A percentile compares a stretch with the other conserved stretches of the same genome.
These are phyloP conservation scores for Verasper variegatus DNA, from an alignment of 2,113 vertebrate genomes.

Conservation along the genomic window DNA sequence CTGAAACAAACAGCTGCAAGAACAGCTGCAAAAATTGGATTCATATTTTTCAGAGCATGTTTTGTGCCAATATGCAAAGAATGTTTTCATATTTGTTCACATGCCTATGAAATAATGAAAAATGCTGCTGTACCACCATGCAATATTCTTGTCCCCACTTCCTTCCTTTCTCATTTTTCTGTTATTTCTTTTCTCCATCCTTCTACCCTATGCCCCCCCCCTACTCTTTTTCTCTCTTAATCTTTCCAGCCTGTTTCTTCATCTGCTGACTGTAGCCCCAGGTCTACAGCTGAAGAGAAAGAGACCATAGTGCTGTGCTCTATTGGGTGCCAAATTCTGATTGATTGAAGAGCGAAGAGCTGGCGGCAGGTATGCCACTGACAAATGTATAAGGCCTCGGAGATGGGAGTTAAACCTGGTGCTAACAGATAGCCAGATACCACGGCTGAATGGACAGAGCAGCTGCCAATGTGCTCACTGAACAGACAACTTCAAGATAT, in stretches of 20 bases:
- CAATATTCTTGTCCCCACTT: neutral
- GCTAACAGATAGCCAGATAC: slow-evolving; percentile 52
- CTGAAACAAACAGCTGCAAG: neutral
- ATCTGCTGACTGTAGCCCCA: slow-evolving; percentile 18
- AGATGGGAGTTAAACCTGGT: slow-evolving; percentile 44
- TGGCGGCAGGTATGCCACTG: slow-evolving; percentile 54
- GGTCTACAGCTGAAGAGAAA: slow-evolving; percentile 37
- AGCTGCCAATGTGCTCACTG: slow-evolving; percentile 19
- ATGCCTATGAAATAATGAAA: neutral
- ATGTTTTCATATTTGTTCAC: neutral
- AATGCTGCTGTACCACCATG: neutral
- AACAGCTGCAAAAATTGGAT: neutral
- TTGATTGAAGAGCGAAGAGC: slow-evolving; percentile 67
- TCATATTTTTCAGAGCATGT: neutral
- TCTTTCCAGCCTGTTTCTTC: slow-evolving; percentile 6
- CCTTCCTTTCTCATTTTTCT: neutral
- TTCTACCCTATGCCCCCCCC: neutral
- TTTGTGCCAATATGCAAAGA: neutral
- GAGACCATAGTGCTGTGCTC: slow-evolving; percentile 31
- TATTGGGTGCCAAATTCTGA: slow-evolving; percentile 65
- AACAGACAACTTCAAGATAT: slow-evolving; percentile 17
- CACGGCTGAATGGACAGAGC: slow-evolving; percentile 29
- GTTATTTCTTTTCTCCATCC: neutral
- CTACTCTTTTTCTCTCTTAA: neutral
- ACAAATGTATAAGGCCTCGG: slow-evolving; percentile 47